A percentile compares a stretch with the other conserved stretches of the same genome.
phyloP scores from a whole-genome alignment of 2,113 vertebrate genomes.

The Cygnus atratus region DNA sequence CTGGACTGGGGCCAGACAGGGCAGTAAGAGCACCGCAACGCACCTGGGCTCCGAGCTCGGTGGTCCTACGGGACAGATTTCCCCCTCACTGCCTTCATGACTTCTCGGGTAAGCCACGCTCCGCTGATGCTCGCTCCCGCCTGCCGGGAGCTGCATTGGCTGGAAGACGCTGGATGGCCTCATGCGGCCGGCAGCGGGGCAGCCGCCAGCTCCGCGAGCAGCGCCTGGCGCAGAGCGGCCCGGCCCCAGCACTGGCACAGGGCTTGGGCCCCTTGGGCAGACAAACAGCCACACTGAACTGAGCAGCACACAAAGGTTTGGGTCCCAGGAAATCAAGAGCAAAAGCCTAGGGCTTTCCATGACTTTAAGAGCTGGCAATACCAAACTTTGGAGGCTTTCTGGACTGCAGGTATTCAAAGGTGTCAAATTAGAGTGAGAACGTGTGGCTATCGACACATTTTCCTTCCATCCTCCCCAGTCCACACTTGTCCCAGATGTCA shows the following conservation, averaged over 20 bases:
- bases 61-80: background rate
- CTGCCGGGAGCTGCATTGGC: background rate
- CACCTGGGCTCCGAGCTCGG: background rate
- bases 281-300: background rate
- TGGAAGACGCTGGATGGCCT: fast-evolving
- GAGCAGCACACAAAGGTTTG: background rate
- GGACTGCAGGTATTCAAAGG: background rate
- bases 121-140: background rate
- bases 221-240: background rate
- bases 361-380: background rate
- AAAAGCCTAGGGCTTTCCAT: background rate
- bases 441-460: background rate
- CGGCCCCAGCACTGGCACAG: fast-evolving
- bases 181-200: background rate
- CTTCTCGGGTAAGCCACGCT: background rate
- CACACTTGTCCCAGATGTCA: background rate
- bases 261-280: background rate
- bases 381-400: background rate
- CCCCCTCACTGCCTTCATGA: background rate
- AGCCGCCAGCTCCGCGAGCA: background rate
- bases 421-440: background rate
- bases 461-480: background rate
- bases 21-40: background rate
- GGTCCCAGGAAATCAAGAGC: background rate
- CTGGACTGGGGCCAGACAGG: background rate